Evolutionary conservation across 2,888 invertebrate species (phyloP).

Genomic region (Philhelius pedissequus): DNA sequence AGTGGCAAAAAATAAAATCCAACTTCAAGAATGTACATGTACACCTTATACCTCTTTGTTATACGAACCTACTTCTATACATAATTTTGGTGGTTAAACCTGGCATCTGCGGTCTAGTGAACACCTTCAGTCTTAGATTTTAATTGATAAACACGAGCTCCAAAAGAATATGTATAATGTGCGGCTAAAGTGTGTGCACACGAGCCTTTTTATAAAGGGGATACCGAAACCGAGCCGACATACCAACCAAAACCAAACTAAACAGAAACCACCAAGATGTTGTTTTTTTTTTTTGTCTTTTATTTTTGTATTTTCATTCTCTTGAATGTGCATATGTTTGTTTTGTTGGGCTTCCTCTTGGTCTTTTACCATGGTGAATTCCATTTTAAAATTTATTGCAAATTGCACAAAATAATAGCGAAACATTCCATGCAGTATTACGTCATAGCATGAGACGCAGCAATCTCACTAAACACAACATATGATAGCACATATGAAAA

Average conservation of each 20-base stretch:
- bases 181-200: constrained; percentile 15
- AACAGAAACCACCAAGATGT: constrained; percentile 1
- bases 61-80: neutral
- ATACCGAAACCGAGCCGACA: no score
- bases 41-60: neutral
- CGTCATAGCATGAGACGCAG: constrained; percentile 61
- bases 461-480: neutral
- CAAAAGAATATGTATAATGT: constrained; percentile 12
- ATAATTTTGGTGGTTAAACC: constrained; percentile 34
- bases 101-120: constrained; percentile 42
- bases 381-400: constrained; percentile 68
- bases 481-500: constrained; percentile 26
- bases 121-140: constrained; percentile 25
- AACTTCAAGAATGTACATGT: neutral
- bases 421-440: constrained; percentile 62
- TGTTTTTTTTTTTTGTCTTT: constrained; percentile 6
- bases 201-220: neutral
- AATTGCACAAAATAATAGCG: constrained; percentile 65
- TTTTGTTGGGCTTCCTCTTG: constrained; percentile 16
- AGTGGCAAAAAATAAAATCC: neutral
- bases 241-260: neutral
- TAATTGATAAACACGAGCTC: constrained; percentile 7
- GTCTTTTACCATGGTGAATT: constrained; percentile 49
- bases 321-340: neutral
- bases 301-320: neutral